Conservation (phyloP, 2,113 vertebrate genomes). For the Montifringilla adamsi region DNA sequence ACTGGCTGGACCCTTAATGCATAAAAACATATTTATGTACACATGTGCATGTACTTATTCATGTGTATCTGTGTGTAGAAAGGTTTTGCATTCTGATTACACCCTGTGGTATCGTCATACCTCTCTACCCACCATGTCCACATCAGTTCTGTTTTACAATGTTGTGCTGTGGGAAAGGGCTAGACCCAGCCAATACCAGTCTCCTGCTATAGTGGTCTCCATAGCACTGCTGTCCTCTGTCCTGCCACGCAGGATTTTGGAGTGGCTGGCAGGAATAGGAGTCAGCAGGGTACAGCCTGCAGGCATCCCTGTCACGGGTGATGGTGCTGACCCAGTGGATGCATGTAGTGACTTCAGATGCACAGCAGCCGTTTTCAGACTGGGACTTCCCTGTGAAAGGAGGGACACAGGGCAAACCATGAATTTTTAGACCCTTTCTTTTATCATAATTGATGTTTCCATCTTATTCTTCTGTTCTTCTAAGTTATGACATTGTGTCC, state of each 20-base stretch:
- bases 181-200: neutral
- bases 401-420: neutral
- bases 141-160: fast-evolving
- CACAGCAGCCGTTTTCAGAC: neutral
- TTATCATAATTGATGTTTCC: constrained; percentile 12
- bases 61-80: neutral
- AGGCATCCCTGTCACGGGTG: fast-evolving
- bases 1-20: neutral
- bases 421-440: constrained; percentile 30
- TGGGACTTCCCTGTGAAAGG: neutral
- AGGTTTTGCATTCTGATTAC: neutral
- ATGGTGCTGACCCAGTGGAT: neutral
- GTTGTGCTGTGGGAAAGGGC: neutral
- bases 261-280: neutral
- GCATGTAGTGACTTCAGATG: fast-evolving
- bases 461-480: constrained; percentile 41
- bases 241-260: neutral
- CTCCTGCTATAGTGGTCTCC: fast-evolving
- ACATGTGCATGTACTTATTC: neutral
- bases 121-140: neutral
- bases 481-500: constrained; percentile 56
- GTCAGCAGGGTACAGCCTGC: neutral
- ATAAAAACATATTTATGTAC: fast-evolving
- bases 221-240: neutral
- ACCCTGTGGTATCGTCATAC: neutral